Conservation (phyloP, 1,140 invertebrate genomes). For the Cyclina sinensis region DNA sequence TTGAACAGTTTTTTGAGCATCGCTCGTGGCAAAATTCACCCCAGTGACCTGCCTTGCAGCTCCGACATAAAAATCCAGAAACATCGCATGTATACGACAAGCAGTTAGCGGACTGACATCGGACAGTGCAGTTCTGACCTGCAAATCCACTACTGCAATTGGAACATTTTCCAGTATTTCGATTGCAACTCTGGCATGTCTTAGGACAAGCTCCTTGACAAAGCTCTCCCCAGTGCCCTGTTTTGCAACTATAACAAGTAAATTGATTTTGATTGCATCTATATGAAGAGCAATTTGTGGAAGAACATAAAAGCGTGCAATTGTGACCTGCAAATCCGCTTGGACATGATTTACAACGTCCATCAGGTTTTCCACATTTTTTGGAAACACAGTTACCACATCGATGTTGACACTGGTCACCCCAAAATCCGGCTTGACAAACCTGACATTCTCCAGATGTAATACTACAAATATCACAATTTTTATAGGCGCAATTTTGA, state of each 20-base stretch:
- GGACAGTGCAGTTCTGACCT: not conserved
- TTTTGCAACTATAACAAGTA: not conserved
- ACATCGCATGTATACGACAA: not conserved
- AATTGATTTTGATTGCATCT: not conserved
- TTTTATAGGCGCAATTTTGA: not conserved
- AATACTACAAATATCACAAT: not conserved
- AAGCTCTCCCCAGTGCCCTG: not conserved
- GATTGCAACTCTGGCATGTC: not conserved
- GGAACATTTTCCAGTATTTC: not conserved
- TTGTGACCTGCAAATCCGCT: not conserved
- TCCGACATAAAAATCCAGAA: not conserved
- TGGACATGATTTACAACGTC: not conserved
- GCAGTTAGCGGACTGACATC: not conserved
- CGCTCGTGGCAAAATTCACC: not conserved
- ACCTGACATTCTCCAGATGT: conserved; percentile 3
- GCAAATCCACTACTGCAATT: not conserved
- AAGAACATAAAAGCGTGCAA: not conserved
- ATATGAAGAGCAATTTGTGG: not conserved
- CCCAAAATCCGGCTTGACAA: not conserved
- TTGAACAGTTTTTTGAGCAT: not conserved
- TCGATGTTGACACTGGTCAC: not conserved
- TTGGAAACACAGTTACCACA: not conserved
- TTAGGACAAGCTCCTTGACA: not conserved
- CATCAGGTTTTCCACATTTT: not conserved
- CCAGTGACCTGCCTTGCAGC: not conserved